Evolutionary conservation across 2,797 vertebrate genomes (phyloP).

Genomic region (Danio albolineatus): DNA sequence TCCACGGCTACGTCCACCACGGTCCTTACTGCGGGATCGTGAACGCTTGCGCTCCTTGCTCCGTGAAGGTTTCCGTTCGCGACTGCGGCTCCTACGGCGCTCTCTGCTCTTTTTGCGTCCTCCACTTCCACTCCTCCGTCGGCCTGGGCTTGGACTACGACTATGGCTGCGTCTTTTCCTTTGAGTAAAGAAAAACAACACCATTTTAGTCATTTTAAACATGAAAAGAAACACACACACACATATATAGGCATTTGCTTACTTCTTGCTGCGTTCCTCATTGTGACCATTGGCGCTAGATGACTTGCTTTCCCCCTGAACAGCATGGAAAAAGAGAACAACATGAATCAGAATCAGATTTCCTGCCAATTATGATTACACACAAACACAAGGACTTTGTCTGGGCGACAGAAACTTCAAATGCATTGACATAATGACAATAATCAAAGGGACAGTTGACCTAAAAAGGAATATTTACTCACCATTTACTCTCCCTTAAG

Average conservation of each 20-base stretch:
- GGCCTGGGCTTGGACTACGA: constrained; percentile 87
- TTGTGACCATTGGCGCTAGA: constrained; percentile 98
- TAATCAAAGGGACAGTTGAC: too few relatives aligned
- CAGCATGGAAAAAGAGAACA: constrained; percentile 97
- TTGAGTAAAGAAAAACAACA: neutral
- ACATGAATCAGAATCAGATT: constrained; percentile 78
- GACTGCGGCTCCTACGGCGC: constrained; percentile 89
- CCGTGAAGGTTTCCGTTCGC: constrained; percentile 87
- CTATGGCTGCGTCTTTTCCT: constrained; percentile 96
- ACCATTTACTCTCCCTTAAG: too few relatives aligned
- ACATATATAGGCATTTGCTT: constrained; percentile 68
- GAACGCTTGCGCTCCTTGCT: constrained; percentile 92
- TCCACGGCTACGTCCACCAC: constrained; percentile 86
- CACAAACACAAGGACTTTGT: neutral
- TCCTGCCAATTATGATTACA: neutral
- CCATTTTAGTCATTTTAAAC: neutral
- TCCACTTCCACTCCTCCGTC: constrained; percentile 88
- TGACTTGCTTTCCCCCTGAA: constrained; percentile 99
- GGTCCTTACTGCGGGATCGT: constrained; percentile 89
- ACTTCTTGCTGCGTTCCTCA: constrained; percentile 97
- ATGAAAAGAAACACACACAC: neutral
- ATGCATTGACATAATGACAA: too few relatives aligned
- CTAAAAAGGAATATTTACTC: too few relatives aligned
- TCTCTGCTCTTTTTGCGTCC: constrained; percentile 90
- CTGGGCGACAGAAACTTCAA: neutral